A percentile compares a stretch with the other conserved stretches of the same genome.
Conservation (phyloP, 2,797 vertebrate species). For the Philypnodon macrostomus region DNA sequence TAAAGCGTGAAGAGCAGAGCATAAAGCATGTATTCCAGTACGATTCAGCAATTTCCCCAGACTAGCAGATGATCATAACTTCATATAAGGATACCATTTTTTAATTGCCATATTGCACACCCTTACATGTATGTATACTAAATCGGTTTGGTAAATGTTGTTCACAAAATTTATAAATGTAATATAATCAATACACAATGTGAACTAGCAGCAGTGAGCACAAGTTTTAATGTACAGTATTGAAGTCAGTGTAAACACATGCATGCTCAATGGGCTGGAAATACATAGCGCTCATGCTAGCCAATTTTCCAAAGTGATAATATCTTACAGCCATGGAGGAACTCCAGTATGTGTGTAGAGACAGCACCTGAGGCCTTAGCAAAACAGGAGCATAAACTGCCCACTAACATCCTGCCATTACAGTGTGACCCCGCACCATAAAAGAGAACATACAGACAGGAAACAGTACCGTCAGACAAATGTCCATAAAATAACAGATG, state of each 20-base stretch:
- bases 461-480: constrained; percentile 7
- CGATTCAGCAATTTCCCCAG: too few species aligned
- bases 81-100: too few species aligned
- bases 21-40: too few species aligned
- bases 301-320: constrained; percentile 73
- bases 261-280: constrained; percentile 42
- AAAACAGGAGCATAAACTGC: constrained; percentile 46
- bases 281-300: constrained; percentile 39
- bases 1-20: too few species aligned
- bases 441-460: constrained; percentile 36
- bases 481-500: constrained; percentile 34
- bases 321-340: constrained; percentile 65
- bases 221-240: constrained; percentile 44
- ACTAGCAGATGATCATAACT: too few species aligned
- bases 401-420: constrained; percentile 34
- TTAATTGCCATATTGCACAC: too few species aligned
- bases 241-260: constrained; percentile 28
- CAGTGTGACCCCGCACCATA: constrained; percentile 22
- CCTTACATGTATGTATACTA: too few species aligned
- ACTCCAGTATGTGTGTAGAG: constrained; percentile 52
- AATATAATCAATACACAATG: too few species aligned
- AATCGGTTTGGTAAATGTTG: too few species aligned
- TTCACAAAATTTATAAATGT: too few species aligned
- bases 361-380: constrained; percentile 37
- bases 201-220: constrained; percentile 29